phyloP scores from a whole-genome alignment of 2,888 invertebrate genomes.

The Romanomermis culicivorax region DNA sequence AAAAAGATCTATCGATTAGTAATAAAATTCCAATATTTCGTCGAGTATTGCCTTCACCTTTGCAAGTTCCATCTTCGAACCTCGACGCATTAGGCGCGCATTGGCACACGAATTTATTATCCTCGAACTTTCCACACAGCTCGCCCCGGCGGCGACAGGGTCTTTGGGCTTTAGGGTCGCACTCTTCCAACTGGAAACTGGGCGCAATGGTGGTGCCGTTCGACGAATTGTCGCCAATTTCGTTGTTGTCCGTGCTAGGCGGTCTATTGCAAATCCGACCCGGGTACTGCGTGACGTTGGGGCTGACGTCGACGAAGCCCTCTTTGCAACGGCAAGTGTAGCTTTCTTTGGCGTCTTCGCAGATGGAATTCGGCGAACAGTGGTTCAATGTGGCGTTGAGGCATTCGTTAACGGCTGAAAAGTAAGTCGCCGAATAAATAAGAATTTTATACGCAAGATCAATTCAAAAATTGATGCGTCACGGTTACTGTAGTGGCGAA shows the following conservation, averaged over 20 bases:
- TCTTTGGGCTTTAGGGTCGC: slow-evolving; percentile 13
- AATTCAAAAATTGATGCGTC: no score
- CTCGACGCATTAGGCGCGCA: slow-evolving; percentile 21
- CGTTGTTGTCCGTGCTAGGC: not conserved
- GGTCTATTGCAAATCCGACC: slow-evolving; percentile 22
- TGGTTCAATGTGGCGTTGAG: slow-evolving; percentile 44
- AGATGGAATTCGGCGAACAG: slow-evolving; percentile 62
- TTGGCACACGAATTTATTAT: slow-evolving; percentile 18
- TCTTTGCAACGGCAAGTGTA: slow-evolving; percentile 71
- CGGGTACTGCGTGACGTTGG: slow-evolving; percentile 24
- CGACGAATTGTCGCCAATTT: not conserved
- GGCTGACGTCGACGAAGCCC: slow-evolving; percentile 44
- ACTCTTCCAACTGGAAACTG: slow-evolving; percentile 13
- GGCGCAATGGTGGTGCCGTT: not conserved
- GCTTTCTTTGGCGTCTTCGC: slow-evolving; percentile 63
- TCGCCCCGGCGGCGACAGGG: slow-evolving; percentile 19
- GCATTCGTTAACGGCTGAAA: slow-evolving; percentile 27
- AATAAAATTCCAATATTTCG: no score
- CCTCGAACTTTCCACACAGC: slow-evolving; percentile 17
- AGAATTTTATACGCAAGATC: no score
- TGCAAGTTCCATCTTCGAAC: slow-evolving; percentile 23
- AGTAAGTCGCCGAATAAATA: no score
- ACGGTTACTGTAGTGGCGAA: no score
- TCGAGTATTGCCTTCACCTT: slow-evolving; percentile 16
- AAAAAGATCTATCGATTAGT: no score